These are phyloP conservation scores for Drosophila eugracilis DNA, from an alignment of 1,140 invertebrate genomes.

Conservation along the genomic window DNA sequence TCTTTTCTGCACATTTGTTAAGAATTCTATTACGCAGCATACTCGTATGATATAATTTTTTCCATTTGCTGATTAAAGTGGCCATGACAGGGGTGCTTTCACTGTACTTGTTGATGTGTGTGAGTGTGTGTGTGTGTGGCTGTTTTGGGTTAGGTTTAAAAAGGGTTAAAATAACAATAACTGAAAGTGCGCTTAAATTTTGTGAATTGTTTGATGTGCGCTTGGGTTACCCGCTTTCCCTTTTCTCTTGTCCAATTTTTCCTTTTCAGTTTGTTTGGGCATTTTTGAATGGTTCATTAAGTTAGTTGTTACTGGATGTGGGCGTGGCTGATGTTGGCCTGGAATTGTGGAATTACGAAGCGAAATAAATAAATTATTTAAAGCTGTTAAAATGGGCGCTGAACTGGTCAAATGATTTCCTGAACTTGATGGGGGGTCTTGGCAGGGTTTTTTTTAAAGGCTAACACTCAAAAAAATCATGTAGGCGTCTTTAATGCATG, in stretches of 20 bases:
- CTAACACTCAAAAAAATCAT: too few species aligned
- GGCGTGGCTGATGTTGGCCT: constrained; percentile 19
- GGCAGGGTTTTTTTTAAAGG: not conserved
- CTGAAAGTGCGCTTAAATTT: constrained; percentile 57
- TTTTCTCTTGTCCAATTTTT: not conserved
- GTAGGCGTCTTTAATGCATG: too few species aligned
- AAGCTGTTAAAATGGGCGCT: constrained; percentile 8
- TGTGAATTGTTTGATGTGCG: constrained; percentile 73
- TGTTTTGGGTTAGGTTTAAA: constrained; percentile 34
- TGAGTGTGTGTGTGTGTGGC: not conserved
- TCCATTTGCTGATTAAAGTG: constrained; percentile 79
- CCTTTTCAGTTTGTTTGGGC: constrained; percentile 16
- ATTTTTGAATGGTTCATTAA: constrained; percentile 70
- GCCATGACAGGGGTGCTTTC: constrained; percentile 59
- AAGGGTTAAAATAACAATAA: constrained; percentile 76
- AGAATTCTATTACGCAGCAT: constrained; percentile 57
- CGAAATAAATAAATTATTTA: constrained; percentile 46
- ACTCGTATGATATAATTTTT: constrained; percentile 43
- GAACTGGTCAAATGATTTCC: constrained; percentile 14
- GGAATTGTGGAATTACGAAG: constrained; percentile 21
- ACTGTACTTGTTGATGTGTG: constrained; percentile 32
- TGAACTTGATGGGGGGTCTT: not conserved
- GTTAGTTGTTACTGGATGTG: constrained; percentile 50
- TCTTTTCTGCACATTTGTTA: constrained; percentile 51
- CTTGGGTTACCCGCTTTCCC: constrained; percentile 28